phyloP scores from a whole-genome alignment of 1,140 invertebrate genomes.

The Galendromus occidentalis region DNA sequence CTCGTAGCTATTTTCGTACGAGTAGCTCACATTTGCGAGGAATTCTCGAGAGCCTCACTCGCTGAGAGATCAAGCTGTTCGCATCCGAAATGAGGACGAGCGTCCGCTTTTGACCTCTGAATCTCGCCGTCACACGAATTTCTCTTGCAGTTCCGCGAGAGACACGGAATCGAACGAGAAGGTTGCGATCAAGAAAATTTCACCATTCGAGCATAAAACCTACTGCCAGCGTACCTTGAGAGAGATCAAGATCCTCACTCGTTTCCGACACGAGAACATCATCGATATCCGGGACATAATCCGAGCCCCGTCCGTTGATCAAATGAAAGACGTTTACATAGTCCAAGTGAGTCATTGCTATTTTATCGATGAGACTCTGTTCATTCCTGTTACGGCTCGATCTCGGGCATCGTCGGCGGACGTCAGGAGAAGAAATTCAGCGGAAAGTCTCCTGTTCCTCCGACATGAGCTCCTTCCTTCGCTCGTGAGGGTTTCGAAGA shows the following conservation, averaged over 20 bases:
- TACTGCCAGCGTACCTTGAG: constrained; percentile 96
- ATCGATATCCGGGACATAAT: constrained; percentile 98
- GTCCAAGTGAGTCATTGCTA: constrained; percentile 14
- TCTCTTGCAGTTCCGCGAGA: constrained; percentile 36
- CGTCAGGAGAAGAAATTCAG: too few species aligned
- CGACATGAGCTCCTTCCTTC: background rate
- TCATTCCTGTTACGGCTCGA: too few species aligned
- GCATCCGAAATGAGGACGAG: too few species aligned
- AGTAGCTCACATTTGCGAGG: too few species aligned
- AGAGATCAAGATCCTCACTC: constrained; percentile 97
- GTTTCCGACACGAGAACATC: constrained; percentile 99
- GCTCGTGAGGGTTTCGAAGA: background rate
- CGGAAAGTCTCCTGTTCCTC: background rate
- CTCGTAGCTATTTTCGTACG: too few species aligned
- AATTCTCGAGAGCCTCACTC: too few species aligned
- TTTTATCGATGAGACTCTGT: too few species aligned
- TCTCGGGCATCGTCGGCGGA: too few species aligned
- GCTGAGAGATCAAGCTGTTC: too few species aligned
- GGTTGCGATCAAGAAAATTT: constrained; percentile 99
- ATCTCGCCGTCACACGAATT: too few species aligned
- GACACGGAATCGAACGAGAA: constrained; percentile 79
- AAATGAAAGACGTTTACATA: constrained; percentile 88
- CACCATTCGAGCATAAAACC: constrained; percentile 97
- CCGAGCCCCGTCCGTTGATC: constrained; percentile 73
- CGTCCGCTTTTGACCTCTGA: too few species aligned